Evolutionary conservation across 2,113 vertebrate genomes (phyloP).

Genomic region (Uria aalge): DNA sequence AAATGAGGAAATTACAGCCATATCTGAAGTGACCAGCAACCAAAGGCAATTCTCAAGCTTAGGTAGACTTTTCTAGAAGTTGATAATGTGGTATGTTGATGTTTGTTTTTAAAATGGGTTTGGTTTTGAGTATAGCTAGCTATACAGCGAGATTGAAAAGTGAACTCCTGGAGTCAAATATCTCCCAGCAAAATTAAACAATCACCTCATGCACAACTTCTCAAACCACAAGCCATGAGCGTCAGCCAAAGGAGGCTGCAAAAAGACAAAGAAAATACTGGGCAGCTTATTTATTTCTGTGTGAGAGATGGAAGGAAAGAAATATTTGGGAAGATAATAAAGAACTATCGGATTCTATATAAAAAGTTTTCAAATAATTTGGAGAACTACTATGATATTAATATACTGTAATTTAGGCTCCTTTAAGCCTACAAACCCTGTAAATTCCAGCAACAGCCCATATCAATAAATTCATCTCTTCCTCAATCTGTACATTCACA

Average conservation of each 20-base stretch:
- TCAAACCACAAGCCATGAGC: background rate
- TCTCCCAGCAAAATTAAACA: background rate
- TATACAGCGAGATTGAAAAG: background rate
- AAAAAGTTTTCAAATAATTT: background rate
- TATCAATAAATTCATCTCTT: constrained; percentile 23
- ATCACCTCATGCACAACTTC: background rate
- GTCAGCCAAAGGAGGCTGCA: background rate
- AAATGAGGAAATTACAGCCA: background rate
- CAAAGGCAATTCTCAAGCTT: background rate
- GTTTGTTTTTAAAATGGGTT: background rate
- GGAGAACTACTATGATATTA: background rate
- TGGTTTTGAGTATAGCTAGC: background rate
- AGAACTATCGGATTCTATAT: background rate
- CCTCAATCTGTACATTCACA: constrained; percentile 28
- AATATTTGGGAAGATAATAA: background rate
- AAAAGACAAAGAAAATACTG: background rate
- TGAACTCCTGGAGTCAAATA: background rate
- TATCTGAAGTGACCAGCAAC: background rate
- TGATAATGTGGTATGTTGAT: background rate
- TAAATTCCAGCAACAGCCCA: background rate
- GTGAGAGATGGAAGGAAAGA: background rate
- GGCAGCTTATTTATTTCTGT: background rate
- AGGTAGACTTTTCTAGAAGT: background rate
- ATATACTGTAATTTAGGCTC: background rate
- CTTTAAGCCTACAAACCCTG: background rate